These are phyloP conservation scores for Leuciscus idus DNA, from an alignment of 2,113 vertebrate species.

Conservation along the genomic window DNA sequence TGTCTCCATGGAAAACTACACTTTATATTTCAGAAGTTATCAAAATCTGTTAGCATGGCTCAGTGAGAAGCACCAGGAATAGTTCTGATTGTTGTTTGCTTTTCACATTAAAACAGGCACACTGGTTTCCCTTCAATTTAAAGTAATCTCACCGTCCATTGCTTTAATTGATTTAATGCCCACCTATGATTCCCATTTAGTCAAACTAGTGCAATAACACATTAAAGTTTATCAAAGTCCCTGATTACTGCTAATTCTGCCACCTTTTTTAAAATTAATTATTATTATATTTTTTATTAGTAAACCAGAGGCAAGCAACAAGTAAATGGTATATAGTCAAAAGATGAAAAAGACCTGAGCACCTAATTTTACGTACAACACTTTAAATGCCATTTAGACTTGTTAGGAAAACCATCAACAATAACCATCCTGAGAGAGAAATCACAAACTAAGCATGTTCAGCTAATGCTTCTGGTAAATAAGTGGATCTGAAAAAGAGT, in stretches of 20 bases:
- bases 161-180: neutral
- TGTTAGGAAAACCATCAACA: neutral
- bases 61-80: conserved; percentile 34
- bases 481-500: neutral
- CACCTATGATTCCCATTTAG: neutral
- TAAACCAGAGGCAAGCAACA: neutral
- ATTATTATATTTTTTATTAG: neutral
- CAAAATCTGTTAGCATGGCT: neutral
- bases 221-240: neutral
- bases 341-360: neutral
- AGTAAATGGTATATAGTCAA: neutral
- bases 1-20: neutral
- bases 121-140: neutral
- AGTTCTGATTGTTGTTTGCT: conserved; percentile 12
- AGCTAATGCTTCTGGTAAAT: neutral
- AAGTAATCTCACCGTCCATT: neutral
- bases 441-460: neutral
- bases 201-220: neutral
- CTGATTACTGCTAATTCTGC: neutral
- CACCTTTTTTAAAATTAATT: neutral
- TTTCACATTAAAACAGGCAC: neutral
- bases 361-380: neutral
- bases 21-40: neutral
- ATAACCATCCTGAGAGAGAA: neutral
- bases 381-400: neutral